phyloP scores from a whole-genome alignment of 2,888 invertebrate species.

The Smittia sp. region DNA sequence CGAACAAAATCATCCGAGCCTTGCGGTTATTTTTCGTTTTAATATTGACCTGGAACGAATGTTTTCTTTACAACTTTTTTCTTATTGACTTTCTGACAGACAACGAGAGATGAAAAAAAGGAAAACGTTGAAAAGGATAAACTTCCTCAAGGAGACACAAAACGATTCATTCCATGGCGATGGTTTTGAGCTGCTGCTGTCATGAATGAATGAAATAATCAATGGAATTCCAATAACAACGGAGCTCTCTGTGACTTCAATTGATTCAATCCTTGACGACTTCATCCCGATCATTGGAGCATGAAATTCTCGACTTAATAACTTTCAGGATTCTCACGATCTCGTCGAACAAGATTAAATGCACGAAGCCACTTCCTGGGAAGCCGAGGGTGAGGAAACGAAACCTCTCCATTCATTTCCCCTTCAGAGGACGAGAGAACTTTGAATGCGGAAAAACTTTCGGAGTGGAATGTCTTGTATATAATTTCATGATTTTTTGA shows the following conservation, averaged over 20 bases:
- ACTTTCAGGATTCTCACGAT: too few species aligned
- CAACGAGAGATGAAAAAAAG: neutral
- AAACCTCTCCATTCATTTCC: neutral
- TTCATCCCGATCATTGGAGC: too few species aligned
- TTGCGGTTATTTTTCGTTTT: neutral
- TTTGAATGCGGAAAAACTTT: neutral
- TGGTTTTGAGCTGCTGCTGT: neutral
- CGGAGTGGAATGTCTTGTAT: neutral
- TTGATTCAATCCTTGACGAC: too few species aligned
- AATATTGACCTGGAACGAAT: neutral
- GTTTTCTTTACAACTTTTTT: constrained; percentile 1
- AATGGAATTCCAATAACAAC: neutral
- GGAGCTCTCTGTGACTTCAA: too few species aligned
- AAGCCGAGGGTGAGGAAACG: neutral
- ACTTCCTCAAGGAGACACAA: neutral
- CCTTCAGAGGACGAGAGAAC: neutral
- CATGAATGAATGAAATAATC: neutral
- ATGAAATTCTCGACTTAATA: too few species aligned
- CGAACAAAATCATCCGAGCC: neutral
- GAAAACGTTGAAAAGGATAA: neutral
- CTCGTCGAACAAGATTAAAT: neutral
- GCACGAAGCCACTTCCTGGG: neutral
- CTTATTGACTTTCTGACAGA: neutral
- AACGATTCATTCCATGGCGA: neutral
- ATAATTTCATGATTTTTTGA: constrained; percentile 9